Evolutionary conservation across 2,888 invertebrate species (phyloP), one percentile per base, ranked within the genome.

Genomic region (Chorisops tibialis): DNA sequence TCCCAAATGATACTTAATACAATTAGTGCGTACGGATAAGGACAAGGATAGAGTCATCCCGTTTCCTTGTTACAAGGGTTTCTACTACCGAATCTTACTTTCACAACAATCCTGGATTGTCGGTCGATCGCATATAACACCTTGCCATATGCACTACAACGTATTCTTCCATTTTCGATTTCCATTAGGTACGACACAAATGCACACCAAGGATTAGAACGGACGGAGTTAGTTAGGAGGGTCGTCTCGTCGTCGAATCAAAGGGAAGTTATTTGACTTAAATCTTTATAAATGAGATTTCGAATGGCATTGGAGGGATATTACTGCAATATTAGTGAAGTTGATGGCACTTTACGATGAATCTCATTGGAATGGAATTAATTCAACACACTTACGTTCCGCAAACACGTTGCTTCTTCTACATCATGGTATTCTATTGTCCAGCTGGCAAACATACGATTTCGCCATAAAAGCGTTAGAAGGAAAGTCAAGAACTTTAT

Each of bases 271-370:
- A 59, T 59, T 59, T 30, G 48, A 38, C 48, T 59, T 59, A 48
- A 59, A 59, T 59, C 59, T 48, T 59, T 59, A 59, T 59, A 59
- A 59, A 59, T 59, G 48, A 19, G 59, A 47, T 59, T 59, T 48
- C 19, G 30, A 43, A 24, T 51, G 37, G 12, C 12, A 24, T 16
- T 18, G 24, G 41, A 21, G 11, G 16, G 18, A 18, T 2, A 43
- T 22, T 45, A 56, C 30, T 22, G 45, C 43, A 43, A 43, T 22
- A 56, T 56, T 56, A 56, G 56, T 30, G 16, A 45, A 43, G 54
- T 54, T 54, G 14, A 54, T 54, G 41, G 54, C 30, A 56, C 30
- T 56, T 30, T 56, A 22, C 22, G 22, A 54, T 43, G 45, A 45
- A 30, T 56, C 43, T 24, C 56, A 56, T 56, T 30, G 45, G 56